phyloP scores from a whole-genome alignment of 1,140 invertebrate species.

The Dendroctonus ponderosae region DNA sequence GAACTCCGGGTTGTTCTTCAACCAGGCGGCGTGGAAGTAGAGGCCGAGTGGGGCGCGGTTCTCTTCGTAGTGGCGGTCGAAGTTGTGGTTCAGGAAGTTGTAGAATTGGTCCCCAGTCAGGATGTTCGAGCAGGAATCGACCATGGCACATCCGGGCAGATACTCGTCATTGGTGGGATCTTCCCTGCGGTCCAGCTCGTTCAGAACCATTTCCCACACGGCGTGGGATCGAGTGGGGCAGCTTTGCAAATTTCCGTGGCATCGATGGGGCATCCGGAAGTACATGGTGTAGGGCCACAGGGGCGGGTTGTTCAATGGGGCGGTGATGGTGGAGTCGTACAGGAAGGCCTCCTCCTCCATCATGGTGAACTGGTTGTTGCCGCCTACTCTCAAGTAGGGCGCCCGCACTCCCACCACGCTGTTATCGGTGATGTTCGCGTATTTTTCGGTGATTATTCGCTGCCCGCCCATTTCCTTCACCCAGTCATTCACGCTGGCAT shows the following conservation, averaged over 20 bases:
- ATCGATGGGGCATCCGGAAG: slow-evolving; percentile 93
- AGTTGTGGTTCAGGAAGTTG: slow-evolving; percentile 94
- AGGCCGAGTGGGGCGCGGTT: slow-evolving; percentile 91
- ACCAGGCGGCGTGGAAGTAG: slow-evolving; percentile 94
- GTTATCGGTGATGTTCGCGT: slow-evolving; percentile 89
- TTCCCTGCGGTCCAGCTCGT: slow-evolving; percentile 88
- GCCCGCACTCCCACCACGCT: slow-evolving; percentile 91
- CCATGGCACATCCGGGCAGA: slow-evolving; percentile 92
- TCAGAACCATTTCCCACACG: slow-evolving; percentile 98
- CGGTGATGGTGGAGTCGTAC: slow-evolving; percentile 94
- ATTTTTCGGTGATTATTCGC: slow-evolving; percentile 90
- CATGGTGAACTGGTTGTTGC: slow-evolving; percentile 97
- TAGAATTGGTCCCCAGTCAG: slow-evolving; percentile 91
- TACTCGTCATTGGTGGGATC: slow-evolving; percentile 90
- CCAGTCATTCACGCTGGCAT: slow-evolving; percentile 90
- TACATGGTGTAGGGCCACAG: slow-evolving; percentile 98
- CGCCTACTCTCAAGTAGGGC: slow-evolving; percentile 89
- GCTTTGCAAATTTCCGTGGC: slow-evolving; percentile 89
- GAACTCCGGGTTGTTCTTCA: slow-evolving; percentile 93
- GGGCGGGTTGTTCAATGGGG: slow-evolving; percentile 86
- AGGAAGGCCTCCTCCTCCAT: slow-evolving; percentile 96
- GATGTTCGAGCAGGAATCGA: slow-evolving; percentile 94
- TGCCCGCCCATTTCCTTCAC: slow-evolving; percentile 96
- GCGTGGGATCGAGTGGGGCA: slow-evolving; percentile 90
- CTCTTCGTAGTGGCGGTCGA: slow-evolving; percentile 91